A percentile compares a stretch with the other conserved stretches of the same genome.
Conservation (phyloP, 2,113 vertebrate genomes). For the Picathartes gymnocephalus region DNA sequence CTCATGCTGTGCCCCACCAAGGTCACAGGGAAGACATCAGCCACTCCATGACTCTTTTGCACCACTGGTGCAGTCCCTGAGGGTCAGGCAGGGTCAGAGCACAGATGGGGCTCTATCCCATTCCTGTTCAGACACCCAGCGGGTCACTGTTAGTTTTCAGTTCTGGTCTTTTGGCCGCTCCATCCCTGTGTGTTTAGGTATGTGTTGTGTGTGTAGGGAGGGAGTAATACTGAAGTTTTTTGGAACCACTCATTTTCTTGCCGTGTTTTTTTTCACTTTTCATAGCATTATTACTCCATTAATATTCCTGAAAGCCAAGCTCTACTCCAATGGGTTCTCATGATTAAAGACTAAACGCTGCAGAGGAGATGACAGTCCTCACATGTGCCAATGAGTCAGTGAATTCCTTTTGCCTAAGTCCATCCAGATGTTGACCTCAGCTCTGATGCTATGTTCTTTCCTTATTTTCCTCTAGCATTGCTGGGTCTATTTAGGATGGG, state of each 20-base stretch:
- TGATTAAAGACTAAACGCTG: slow-evolving; percentile 27
- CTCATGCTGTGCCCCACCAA: background rate
- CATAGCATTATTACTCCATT: slow-evolving; percentile 22
- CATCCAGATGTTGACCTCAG: slow-evolving; percentile 64
- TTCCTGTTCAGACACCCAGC: background rate
- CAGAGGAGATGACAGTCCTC: slow-evolving; percentile 55
- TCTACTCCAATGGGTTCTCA: background rate
- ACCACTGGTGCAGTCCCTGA: background rate
- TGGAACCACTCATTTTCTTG: background rate
- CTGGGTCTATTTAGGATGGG: slow-evolving; percentile 7
- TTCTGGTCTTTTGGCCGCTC: background rate
- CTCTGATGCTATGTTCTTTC: slow-evolving; percentile 28
- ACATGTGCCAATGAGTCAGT: slow-evolving; percentile 58
- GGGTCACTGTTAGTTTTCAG: background rate
- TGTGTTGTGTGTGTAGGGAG: background rate
- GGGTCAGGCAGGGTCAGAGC: background rate
- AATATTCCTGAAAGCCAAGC: slow-evolving; percentile 46
- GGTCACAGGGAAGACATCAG: background rate
- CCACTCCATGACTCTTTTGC: background rate
- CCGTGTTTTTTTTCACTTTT: background rate
- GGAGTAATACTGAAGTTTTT: background rate
- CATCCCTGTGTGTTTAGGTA: background rate
- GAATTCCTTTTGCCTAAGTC: slow-evolving; percentile 56
- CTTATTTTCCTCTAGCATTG: slow-evolving; percentile 17
- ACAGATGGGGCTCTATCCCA: background rate